Evolutionary conservation across 2,113 vertebrate genomes (phyloP).

Genomic region (Numenius arquata): DNA sequence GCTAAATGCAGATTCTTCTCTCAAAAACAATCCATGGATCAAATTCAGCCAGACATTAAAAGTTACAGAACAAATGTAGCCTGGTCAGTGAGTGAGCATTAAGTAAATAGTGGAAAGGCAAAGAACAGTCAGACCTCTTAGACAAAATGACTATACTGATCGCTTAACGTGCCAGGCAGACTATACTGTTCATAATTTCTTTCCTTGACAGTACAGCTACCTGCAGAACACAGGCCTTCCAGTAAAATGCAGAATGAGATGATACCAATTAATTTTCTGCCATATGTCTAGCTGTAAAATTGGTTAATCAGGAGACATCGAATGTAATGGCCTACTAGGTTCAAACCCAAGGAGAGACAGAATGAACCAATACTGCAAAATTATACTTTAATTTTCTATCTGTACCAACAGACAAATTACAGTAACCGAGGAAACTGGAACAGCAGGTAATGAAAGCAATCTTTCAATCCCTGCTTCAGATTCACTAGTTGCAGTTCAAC

Average conservation of each 20-base stretch:
- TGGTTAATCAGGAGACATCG: background rate
- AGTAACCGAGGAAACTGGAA: background rate
- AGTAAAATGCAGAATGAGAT: background rate
- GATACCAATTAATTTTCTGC: background rate
- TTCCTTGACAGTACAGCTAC: background rate
- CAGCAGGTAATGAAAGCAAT: constrained; percentile 36
- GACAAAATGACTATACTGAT: background rate
- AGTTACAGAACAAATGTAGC: background rate
- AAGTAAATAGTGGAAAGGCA: background rate
- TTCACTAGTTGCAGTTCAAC: background rate
- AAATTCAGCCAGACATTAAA: background rate
- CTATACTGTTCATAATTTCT: background rate
- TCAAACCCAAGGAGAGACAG: background rate
- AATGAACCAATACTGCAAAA: constrained; percentile 12
- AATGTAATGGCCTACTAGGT: background rate
- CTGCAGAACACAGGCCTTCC: background rate
- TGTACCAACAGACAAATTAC: background rate
- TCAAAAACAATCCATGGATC: background rate
- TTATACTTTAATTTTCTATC: constrained; percentile 21
- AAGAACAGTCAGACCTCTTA: background rate
- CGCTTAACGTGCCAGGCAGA: background rate
- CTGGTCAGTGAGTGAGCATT: background rate
- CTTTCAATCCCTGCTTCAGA: constrained; percentile 18
- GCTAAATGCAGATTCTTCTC: background rate
- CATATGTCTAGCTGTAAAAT: background rate